These are phyloP conservation scores for Brachionichthys hirsutus DNA, from an alignment of 2,113 vertebrate species.

Conservation along the genomic window DNA sequence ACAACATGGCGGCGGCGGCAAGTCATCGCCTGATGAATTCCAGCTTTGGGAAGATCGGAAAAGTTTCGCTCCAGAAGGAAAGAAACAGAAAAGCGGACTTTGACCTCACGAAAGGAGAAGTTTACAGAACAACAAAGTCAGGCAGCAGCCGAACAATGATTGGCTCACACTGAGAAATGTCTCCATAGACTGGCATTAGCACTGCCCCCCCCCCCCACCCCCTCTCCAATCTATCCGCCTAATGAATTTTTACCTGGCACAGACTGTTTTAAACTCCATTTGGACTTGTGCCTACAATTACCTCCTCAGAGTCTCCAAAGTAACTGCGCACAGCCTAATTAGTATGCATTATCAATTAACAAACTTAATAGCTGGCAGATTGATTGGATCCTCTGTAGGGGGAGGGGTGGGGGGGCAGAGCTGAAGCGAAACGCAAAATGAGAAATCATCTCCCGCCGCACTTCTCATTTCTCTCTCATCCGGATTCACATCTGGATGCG, in stretches of 20 bases:
- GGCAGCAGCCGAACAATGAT: constrained; percentile 51
- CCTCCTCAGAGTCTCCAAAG: constrained; percentile 99
- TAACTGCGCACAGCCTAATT: constrained; percentile 98
- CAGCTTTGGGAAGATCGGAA: constrained; percentile 1
- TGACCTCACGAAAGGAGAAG: constrained; percentile 36
- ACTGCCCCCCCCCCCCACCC: constrained; percentile 48
- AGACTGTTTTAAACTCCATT: constrained; percentile 99
- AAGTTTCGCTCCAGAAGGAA: constrained; percentile 14
- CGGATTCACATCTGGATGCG: constrained; percentile 5
- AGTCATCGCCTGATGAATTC: constrained; percentile 1
- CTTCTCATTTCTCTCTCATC: constrained; percentile 64
- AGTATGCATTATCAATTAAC: constrained; percentile 99
- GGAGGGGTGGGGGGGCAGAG: constrained; percentile 72
- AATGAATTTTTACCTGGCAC: constrained; percentile 99
- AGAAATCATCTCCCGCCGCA: constrained; percentile 88
- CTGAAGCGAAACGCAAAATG: constrained; percentile 93
- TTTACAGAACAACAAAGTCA: constrained; percentile 41
- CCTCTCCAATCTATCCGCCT: constrained; percentile 80
- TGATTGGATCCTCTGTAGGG: constrained; percentile 99
- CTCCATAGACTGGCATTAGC: constrained; percentile 67
- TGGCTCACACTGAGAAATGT: constrained; percentile 63
- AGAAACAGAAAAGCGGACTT: not conserved
- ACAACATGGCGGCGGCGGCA: not conserved
- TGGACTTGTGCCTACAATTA: constrained; percentile 99
- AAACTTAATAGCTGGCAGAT: constrained; percentile 99